A percentile compares a stretch with the other conserved stretches of the same genome.
Conservation (phyloP, 1,140 invertebrate genomes). For the Brachionus plicatilis region DNA sequence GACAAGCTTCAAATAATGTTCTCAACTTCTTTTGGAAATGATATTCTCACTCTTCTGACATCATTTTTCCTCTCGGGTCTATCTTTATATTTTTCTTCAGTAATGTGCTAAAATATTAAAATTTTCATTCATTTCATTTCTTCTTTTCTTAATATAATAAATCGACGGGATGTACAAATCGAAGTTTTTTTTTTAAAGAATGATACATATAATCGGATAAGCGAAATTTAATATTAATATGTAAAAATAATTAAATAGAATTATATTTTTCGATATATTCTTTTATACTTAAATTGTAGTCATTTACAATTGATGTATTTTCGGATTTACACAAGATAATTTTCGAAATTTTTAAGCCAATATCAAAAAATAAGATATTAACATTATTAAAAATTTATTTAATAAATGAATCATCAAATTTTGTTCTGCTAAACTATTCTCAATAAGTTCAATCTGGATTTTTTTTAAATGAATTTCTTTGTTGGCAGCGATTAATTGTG, state of each 20-base stretch:
- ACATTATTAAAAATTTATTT: not conserved
- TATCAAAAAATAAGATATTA: not conserved
- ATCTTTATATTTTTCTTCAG: no score
- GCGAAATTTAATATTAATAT: not conserved
- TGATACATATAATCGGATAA: not conserved
- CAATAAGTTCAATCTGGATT: not conserved
- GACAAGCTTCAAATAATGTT: no score
- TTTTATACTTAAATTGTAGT: not conserved
- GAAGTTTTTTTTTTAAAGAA: not conserved
- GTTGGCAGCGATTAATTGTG: not conserved
- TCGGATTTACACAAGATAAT: not conserved
- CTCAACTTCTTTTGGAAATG: no score
- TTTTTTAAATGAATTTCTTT: not conserved
- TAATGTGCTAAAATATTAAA: not conserved
- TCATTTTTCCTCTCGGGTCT: no score
- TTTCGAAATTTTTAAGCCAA: not conserved
- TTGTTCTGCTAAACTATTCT: not conserved
- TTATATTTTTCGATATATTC: not conserved
- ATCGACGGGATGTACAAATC: not conserved
- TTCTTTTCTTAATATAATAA: not conserved
- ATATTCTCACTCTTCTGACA: no score
- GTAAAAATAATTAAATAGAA: not conserved
- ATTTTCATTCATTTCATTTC: not conserved
- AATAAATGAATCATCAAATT: not conserved
- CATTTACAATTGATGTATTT: not conserved